Evolutionary conservation across 2,888 invertebrate genomes (phyloP).

Genomic region (Lomographa bimaculata): DNA sequence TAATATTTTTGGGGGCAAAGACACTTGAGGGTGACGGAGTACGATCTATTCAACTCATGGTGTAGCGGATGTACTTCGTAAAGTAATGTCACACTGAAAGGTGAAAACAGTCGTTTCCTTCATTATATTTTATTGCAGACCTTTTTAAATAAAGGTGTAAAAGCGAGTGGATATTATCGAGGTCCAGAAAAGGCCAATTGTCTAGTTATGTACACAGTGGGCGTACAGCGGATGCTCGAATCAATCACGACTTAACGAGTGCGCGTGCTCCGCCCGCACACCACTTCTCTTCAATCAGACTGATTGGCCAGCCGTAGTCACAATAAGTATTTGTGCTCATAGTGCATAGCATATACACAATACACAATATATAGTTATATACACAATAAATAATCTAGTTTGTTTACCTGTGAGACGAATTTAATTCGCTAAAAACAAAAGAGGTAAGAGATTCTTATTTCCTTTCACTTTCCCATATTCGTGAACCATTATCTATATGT

Average conservation of each 20-base stretch:
- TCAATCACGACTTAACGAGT: constrained; percentile 29
- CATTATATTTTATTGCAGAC: neutral
- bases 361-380: constrained; percentile 2
- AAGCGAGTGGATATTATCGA: too few species aligned
- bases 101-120: neutral
- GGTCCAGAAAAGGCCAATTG: neutral
- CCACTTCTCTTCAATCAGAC: constrained; percentile 25
- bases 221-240: constrained; percentile 33
- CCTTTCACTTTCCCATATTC: too few species aligned
- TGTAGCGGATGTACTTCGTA: constrained; percentile 5
- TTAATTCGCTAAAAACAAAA: too few species aligned
- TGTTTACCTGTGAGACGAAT: too few species aligned
- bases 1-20: constrained; percentile 24
- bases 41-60: constrained; percentile 16
- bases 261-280: constrained; percentile 22
- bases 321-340: constrained; percentile 13
- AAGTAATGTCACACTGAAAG: neutral
- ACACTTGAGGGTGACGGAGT: constrained; percentile 22
- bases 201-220: constrained; percentile 9
- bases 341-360: too few species aligned
- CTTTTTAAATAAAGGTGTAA: neutral
- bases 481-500: too few species aligned
- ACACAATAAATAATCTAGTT: too few species aligned
- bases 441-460: too few species aligned
- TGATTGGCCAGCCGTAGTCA: constrained; percentile 17